Base-by-base conservation (phyloP, 2,888 invertebrate species). In the Ormyrus pomaceus region DNA sequence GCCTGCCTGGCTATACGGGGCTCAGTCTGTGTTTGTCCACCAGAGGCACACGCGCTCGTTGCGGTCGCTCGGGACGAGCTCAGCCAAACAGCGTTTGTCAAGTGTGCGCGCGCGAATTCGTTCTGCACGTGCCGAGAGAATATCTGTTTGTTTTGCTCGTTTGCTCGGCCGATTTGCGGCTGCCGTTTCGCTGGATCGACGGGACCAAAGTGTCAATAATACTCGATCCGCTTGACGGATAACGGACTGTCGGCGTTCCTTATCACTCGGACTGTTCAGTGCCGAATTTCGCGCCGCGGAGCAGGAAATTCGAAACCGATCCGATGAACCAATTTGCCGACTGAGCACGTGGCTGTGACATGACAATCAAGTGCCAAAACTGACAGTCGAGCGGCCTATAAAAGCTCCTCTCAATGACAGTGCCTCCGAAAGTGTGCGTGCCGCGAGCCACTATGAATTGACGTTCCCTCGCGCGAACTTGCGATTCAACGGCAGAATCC, bases 11-110 rank as follows among this genome's bases (percentile, higher is more conserved):
- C 50, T 61, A 56, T 13, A 19, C 48, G 65, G 85, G 87, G 85
- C 88, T 88, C 90, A 90, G 90, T 90, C 88, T 88, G 89, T 88
- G 89, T 89, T 90, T 87, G 89, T 87, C 89, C 89, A 90, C 87
- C 88, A 88, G 88, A 89, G 89, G 89, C 87, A 87, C 87, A 84
- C 76, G 73, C 73, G 69, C n/a, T 7, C 34, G 34, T 34, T 3
- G 34, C 19, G 19, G 9, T n/a, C 50, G n/a, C 6, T 34, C 13
- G 34, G 34, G 34, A 34, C 34, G 34, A 34, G 34, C 34, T 34
- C 34, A 34, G 34, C 34, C 34, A 19, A 1, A 34, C 34, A 4
- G 34, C 19, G 19, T 34, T 34, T 34, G 34, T 34, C 34, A 34
- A 34, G 34, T 34, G 34, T 34, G 34, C 34, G 34, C 34, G 34